phyloP scores from a whole-genome alignment of 2,888 invertebrate species.

The Tethea ocularis region DNA sequence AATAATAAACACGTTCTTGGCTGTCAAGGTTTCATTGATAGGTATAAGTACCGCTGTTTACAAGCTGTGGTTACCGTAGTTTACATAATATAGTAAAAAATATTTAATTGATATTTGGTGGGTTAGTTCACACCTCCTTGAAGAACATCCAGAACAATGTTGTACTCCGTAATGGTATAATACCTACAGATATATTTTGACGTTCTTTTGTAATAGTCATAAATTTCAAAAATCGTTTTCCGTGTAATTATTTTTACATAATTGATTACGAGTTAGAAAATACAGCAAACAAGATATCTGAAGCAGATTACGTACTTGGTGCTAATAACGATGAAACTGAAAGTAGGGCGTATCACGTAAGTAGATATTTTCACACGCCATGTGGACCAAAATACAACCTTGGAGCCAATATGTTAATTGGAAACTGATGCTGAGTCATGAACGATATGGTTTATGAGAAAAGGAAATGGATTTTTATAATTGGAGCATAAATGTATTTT shows the following conservation, averaged over 20 bases:
- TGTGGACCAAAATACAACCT: constrained; percentile 40
- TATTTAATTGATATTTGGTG: constrained; percentile 21
- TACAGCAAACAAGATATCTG: constrained; percentile 21
- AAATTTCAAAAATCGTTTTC: neutral
- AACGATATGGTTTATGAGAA: constrained; percentile 7
- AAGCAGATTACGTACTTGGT: constrained; percentile 35
- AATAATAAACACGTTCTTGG: constrained; percentile 45
- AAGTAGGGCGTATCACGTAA: constrained; percentile 60
- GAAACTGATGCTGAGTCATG: constrained; percentile 38
- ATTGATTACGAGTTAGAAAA: constrained; percentile 19
- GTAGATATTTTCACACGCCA: constrained; percentile 59
- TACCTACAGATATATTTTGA: neutral
- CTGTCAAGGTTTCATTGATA: constrained; percentile 46
- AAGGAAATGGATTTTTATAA: neutral
- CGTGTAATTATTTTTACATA: constrained; percentile 7
- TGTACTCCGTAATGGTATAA: too few species aligned
- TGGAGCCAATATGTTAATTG: constrained; percentile 36
- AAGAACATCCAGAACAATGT: too few species aligned
- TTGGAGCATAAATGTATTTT: neutral
- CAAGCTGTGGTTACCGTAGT: constrained; percentile 24
- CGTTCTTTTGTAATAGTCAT: neutral
- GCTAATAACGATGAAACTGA: constrained; percentile 55
- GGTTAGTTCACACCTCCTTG: too few species aligned
- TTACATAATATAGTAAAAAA: constrained; percentile 19
- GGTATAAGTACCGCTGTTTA: constrained; percentile 13